A percentile compares a stretch with the other conserved stretches of the same genome.
phyloP scores from a whole-genome alignment of 1,140 invertebrate genomes.

The Tetramorium alpestre region DNA sequence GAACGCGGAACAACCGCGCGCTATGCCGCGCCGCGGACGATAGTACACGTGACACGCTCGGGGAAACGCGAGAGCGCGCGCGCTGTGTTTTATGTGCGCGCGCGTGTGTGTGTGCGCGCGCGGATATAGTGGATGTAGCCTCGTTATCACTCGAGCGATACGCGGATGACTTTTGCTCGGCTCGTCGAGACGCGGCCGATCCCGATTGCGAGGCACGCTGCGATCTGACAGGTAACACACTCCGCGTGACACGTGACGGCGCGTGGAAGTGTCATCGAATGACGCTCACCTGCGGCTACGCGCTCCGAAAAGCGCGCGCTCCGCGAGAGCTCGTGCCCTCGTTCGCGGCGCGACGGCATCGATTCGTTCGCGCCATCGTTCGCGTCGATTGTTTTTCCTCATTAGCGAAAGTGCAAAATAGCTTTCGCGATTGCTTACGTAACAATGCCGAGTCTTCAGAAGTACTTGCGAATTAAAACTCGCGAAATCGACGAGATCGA shows the following conservation, averaged over 20 bases:
- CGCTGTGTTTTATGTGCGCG: background rate
- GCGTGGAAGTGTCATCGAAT: conserved; percentile 38
- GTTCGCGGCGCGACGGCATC: background rate
- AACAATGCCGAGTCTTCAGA: background rate
- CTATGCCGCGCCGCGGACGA: background rate
- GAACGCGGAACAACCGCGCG: background rate
- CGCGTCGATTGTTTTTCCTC: background rate
- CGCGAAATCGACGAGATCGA: background rate
- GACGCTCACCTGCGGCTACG: conserved; percentile 31
- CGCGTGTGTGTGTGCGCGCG: background rate
- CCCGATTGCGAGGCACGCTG: conserved; percentile 45
- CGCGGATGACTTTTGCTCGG: conserved; percentile 57
- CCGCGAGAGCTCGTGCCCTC: background rate
- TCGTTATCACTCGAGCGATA: conserved; percentile 55
- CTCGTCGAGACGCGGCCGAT: conserved; percentile 61
- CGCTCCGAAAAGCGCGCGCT: conserved; percentile 47
- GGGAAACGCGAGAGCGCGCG: background rate
- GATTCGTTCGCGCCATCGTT: too few relatives aligned
- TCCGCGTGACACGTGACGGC: conserved; percentile 59
- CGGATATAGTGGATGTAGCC: background rate
- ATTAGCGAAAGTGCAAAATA: background rate
- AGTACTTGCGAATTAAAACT: background rate
- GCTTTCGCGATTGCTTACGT: background rate
- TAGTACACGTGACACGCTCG: conserved; percentile 16
- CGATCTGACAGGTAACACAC: conserved; percentile 69